Evolutionary conservation across 2,113 vertebrate genomes (phyloP), one percentile per base, ranked within the genome.

Genomic region (Hemiprocne comata): DNA sequence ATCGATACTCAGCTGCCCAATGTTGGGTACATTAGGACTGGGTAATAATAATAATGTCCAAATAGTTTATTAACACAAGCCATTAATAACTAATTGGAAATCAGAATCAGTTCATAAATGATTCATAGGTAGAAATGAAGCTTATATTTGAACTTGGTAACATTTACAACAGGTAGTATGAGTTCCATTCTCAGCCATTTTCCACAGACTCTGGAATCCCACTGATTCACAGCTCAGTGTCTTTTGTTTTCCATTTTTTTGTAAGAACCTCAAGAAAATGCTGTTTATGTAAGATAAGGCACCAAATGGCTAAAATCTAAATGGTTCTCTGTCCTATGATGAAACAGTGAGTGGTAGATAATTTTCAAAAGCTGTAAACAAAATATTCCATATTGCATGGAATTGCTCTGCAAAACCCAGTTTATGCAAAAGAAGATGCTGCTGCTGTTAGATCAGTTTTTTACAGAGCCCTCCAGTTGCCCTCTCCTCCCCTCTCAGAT

Each of bases 301-400:
- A 75, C 12, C 29, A 71, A 38, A 75, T 72, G 29, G 12, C 29
- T 88, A 71, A 72, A 82, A 64, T 72, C 2, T 40, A 77, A 73
- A 29, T 17, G 12, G 5, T 50, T 91, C 10, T 79, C 48, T 64
- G 11, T 24, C 28, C 51, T n/a, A 20, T 40, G 55, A 25, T 62
- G 70, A 85, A 85, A 58, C 4, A 24, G 19, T 46, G 71, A 82
- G 15, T 28, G 23, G 29, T 38, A 29, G 38, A 10, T 83, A 79
- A 57, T 88, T 94, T 94, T 92, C 82, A 85, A 91, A 85, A 38
- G 14, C n/a, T 89, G 11, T 71, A 71, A 94, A 71, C 25, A 67
- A 74, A 87, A 71, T 81, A 46, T 14, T 85, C 13, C 19, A 5
- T 50, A 40, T 36, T 50, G 12, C 24, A 44, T 8, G 2, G 46